Conservation (phyloP, 2,888 invertebrate genomes). For the Gastrophysa polygoni region DNA sequence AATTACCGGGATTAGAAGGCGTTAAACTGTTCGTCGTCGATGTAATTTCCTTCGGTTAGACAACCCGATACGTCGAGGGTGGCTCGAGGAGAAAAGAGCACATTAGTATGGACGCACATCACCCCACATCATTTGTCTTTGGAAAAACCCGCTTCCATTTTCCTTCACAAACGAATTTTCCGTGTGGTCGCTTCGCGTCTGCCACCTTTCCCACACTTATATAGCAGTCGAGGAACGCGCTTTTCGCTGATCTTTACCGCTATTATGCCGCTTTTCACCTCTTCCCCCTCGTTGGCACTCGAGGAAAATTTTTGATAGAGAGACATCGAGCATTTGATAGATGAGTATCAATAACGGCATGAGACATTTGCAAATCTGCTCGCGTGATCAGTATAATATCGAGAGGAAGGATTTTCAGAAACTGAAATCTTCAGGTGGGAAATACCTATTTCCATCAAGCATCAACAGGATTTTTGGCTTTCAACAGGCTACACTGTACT, state of each 20-base stretch:
- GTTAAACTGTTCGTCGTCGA: slow-evolving; percentile 39
- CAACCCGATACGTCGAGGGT: slow-evolving; percentile 30
- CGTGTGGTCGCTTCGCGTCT: slow-evolving; percentile 55
- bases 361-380: no score
- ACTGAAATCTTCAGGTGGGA: no score
- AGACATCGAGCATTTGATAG: no score
- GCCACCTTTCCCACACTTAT: slow-evolving; percentile 58
- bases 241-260: slow-evolving; percentile 47
- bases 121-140: slow-evolving; percentile 59
- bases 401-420: no score
- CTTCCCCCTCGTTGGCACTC: slow-evolving; percentile 26
- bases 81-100: slow-evolving; percentile 36
- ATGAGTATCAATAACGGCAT: no score
- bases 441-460: no score
- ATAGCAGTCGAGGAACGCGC: slow-evolving; percentile 49
- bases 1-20: slow-evolving; percentile 34
- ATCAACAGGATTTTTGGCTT: no score
- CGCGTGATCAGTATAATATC: no score
- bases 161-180: slow-evolving; percentile 61
- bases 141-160: slow-evolving; percentile 59
- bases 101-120: slow-evolving; percentile 49
- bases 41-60: slow-evolving; percentile 36
- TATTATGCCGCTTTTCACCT: slow-evolving; percentile 47
- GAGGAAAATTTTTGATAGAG: no score
- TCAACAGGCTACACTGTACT: no score